phyloP scores from a whole-genome alignment of 2,888 invertebrate genomes.

The Megaustenia siamemsis region DNA sequence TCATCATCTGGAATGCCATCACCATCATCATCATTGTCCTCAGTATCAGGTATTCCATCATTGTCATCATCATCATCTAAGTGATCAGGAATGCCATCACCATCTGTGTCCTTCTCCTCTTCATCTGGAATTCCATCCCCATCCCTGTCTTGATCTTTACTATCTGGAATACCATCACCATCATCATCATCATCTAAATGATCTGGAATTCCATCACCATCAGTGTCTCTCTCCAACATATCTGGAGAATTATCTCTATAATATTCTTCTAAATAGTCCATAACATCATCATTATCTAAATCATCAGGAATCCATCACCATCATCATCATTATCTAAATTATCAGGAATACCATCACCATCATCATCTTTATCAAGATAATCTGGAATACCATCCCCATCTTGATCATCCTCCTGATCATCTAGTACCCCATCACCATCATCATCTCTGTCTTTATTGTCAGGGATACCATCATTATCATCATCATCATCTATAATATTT shows the following conservation, averaged over 20 bases:
- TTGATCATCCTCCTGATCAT: constrained; percentile 68
- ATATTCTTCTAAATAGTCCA: constrained; percentile 63
- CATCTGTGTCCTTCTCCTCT: constrained; percentile 65
- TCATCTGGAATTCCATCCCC: constrained; percentile 62
- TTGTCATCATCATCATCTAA: constrained; percentile 61
- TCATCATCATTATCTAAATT: constrained; percentile 65
- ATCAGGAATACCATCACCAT: constrained; percentile 76
- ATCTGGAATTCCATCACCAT: constrained; percentile 74
- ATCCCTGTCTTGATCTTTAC: constrained; percentile 61
- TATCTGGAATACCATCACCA: constrained; percentile 72
- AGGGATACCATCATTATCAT: constrained; percentile 74
- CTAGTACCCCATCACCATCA: constrained; percentile 70
- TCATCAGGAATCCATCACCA: constrained; percentile 70
- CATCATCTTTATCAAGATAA: constrained; percentile 64
- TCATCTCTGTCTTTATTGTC: constrained; percentile 67
- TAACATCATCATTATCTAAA: constrained; percentile 59
- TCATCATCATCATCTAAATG: constrained; percentile 62
- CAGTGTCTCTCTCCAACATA: constrained; percentile 62
- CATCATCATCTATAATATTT: constrained; percentile 64
- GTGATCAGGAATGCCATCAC: constrained; percentile 71
- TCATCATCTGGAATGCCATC: constrained; percentile 74
- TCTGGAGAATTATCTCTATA: constrained; percentile 76
- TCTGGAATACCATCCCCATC: constrained; percentile 70
- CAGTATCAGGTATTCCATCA: constrained; percentile 73
- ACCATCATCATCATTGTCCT: constrained; percentile 71